Evolutionary conservation across 2,888 invertebrate species (phyloP).

Genomic region (Cephalotes varians): DNA sequence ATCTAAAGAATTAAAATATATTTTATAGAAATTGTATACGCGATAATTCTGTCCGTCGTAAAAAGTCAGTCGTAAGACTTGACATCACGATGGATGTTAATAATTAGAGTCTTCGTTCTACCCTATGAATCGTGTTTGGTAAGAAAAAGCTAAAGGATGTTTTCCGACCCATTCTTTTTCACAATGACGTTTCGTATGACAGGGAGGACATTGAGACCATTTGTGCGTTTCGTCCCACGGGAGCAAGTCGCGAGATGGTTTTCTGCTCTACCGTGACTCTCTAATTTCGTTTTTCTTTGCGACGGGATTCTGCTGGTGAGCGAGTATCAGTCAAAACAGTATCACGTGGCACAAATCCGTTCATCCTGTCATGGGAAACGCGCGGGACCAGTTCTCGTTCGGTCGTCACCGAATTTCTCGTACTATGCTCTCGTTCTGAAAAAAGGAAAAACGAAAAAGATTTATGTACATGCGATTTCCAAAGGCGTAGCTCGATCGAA

Average conservation of each 20-base stretch:
- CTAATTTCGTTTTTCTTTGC: constrained; percentile 59
- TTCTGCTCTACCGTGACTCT: background rate
- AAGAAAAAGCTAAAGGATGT: constrained; percentile 13
- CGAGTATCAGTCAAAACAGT: constrained; percentile 66
- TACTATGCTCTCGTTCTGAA: background rate
- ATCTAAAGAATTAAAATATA: background rate
- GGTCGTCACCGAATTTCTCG: background rate
- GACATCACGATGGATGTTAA: background rate
- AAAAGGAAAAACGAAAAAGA: constrained; percentile 23
- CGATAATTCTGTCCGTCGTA: background rate
- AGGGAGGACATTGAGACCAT: constrained; percentile 51
- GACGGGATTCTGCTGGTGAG: constrained; percentile 33
- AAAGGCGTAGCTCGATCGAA: background rate
- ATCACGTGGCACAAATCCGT: constrained; percentile 68
- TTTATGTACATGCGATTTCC: background rate
- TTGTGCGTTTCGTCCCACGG: constrained; percentile 57
- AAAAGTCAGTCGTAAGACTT: background rate
- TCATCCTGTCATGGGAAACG: constrained; percentile 69
- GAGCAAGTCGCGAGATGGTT: constrained; percentile 46
- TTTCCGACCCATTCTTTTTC: constrained; percentile 51
- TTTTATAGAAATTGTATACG: background rate
- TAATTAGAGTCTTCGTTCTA: constrained; percentile 6
- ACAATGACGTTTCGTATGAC: constrained; percentile 63
- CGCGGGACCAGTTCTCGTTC: constrained; percentile 24
- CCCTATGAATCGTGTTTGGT: background rate